Conservation (phyloP, 2,797 vertebrate genomes). For the Chloroceryle inda region DNA sequence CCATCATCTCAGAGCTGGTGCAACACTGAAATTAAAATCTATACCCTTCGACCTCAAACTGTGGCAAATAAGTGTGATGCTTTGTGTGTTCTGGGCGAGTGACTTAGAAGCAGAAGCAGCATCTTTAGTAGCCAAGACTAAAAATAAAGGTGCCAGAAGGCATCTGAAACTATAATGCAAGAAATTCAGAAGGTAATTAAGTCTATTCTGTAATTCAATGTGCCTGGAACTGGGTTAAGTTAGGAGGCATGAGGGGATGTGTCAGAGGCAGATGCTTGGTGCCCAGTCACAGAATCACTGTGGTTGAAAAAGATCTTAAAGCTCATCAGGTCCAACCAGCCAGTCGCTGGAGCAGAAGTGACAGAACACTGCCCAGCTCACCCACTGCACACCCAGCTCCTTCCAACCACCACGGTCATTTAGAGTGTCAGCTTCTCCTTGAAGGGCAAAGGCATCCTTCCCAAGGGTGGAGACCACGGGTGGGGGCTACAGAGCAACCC, state of each 20-base stretch:
- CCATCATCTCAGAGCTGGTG: background rate
- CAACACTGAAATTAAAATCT: background rate
- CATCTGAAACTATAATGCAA: background rate
- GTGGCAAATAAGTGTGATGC: accelerated
- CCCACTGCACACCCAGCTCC: no score
- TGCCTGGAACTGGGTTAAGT: background rate
- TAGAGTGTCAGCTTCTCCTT: background rate
- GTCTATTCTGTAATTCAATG: background rate
- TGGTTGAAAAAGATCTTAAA: no score
- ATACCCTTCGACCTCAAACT: background rate
- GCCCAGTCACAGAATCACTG: no score
- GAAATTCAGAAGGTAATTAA: background rate
- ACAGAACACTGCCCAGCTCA: background rate
- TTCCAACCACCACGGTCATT: background rate
- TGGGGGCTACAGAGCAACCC: background rate
- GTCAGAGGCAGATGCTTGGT: background rate
- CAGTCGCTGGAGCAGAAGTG: background rate
- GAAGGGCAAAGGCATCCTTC: background rate
- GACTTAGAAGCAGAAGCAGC: background rate
- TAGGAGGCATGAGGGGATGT: accelerated
- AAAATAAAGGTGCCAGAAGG: background rate
- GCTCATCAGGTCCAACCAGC: no score
- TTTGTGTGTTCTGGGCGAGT: background rate
- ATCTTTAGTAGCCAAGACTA: background rate
- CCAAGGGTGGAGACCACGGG: background rate